Conservation (phyloP, 2,888 invertebrate genomes). For the Chydorus sphaericus region DNA sequence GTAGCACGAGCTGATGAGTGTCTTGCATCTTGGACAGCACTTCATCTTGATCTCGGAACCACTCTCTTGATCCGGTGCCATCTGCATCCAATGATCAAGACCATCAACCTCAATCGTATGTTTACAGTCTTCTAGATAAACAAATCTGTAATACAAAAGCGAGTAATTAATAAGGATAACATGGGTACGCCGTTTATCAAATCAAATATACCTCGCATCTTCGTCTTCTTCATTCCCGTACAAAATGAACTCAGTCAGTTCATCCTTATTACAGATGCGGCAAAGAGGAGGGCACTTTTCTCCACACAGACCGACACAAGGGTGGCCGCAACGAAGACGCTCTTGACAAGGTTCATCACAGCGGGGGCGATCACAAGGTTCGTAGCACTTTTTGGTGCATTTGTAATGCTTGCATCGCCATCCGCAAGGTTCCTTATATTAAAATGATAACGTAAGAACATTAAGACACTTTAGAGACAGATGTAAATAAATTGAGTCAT, state of each 20-base stretch:
- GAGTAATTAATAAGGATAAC: not conserved
- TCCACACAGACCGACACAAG: slow-evolving; percentile 44
- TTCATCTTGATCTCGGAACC: slow-evolving; percentile 24
- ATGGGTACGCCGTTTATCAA: no score
- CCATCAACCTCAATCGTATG: slow-evolving; percentile 28
- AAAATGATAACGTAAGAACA: no score
- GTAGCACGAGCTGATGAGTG: slow-evolving; percentile 40
- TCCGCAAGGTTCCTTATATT: slow-evolving; percentile 13
- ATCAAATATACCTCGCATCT: slow-evolving; percentile 30
- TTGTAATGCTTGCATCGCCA: slow-evolving; percentile 24
- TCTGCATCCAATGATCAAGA: slow-evolving; percentile 26
- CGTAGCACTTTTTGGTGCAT: slow-evolving; percentile 26
- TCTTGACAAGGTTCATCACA: slow-evolving; percentile 27
- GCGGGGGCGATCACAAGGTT: slow-evolving; percentile 27
- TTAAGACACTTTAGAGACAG: not conserved
- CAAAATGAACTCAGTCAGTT: slow-evolving; percentile 29
- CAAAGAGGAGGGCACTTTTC: slow-evolving; percentile 49
- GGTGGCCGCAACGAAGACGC: slow-evolving; percentile 44
- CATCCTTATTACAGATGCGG: slow-evolving; percentile 34
- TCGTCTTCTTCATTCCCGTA: slow-evolving; percentile 38
- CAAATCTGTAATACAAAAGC: slow-evolving; percentile 17
- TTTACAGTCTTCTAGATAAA: slow-evolving; percentile 25
- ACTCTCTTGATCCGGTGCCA: not conserved
- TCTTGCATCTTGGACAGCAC: slow-evolving; percentile 43
- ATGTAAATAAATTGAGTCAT: not conserved